phyloP scores from a whole-genome alignment of 64 coral and sea anemone species.

The Montipora foliosa region DNA sequence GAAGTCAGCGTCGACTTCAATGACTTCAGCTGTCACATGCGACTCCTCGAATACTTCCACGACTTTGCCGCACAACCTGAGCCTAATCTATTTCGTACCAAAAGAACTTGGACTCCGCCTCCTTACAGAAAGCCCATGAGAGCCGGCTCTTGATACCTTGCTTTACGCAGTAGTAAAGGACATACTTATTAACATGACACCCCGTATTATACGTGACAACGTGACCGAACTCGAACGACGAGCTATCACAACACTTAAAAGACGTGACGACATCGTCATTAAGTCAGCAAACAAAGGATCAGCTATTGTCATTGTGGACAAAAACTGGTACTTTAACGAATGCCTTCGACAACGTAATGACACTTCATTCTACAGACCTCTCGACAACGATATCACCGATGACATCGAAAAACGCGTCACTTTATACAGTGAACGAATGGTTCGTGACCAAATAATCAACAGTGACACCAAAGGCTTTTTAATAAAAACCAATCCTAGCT shows the following conservation, averaged over 20 bases:
- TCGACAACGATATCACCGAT: no score
- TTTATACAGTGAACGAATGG: no score
- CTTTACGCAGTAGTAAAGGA: no score
- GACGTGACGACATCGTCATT: neutral
- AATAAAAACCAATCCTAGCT: no score
- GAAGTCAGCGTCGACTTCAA: conserved; percentile 20
- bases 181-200: no score
- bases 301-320: conserved; percentile 16
- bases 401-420: no score
- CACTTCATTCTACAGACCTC: no score
- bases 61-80: neutral
- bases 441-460: no score
- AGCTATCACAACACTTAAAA: no score
- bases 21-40: conserved; percentile 27
- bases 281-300: conserved; percentile 9
- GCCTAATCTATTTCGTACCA: neutral
- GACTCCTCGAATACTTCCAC: neutral
- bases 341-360: conserved; percentile 6
- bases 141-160: neutral
- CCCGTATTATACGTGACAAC: no score
- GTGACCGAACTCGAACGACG: no score
- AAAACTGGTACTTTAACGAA: conserved; percentile 10
- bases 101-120: neutral
- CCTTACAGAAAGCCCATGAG: neutral
- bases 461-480: no score